Evolutionary conservation across 2,888 invertebrate genomes (phyloP).

Genomic region (Drosophila nr. perissopoda): DNA sequence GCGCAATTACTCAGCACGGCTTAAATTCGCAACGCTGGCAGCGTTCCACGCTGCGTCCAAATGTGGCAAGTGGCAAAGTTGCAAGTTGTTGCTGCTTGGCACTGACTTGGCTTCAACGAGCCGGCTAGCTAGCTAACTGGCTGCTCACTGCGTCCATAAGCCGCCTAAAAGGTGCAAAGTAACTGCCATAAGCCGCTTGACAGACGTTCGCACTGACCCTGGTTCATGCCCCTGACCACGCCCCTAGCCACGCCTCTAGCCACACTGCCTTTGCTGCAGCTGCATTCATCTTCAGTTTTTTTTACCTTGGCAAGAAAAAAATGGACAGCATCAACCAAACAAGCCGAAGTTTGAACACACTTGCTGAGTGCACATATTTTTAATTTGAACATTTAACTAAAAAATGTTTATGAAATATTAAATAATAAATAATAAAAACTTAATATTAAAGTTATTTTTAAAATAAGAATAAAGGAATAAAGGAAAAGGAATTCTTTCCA

Average conservation of each 20-base stretch:
- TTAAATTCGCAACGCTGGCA: conserved; percentile 53
- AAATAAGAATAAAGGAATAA: too few species aligned
- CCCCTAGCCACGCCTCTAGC: background rate
- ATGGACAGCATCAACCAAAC: background rate
- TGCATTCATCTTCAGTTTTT: conserved; percentile 58
- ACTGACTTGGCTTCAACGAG: conserved; percentile 54
- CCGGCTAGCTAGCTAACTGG: conserved; percentile 7
- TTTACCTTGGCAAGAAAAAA: background rate
- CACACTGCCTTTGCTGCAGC: background rate
- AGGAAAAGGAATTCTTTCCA: background rate
- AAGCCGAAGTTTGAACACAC: background rate
- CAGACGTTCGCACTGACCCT: conserved; percentile 33
- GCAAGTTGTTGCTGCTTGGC: conserved; percentile 37
- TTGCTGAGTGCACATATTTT: background rate
- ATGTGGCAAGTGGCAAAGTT: conserved; percentile 29
- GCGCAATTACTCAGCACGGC: conserved; percentile 82
- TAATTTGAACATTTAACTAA: background rate
- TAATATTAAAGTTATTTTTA: background rate
- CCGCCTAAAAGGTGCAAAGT: conserved; percentile 76
- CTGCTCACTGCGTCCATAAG: conserved; percentile 47
- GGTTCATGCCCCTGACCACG: conserved; percentile 4
- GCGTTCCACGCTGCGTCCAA: conserved; percentile 17
- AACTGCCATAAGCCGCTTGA: conserved; percentile 72
- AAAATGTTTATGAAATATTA: background rate
- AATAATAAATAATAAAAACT: background rate